These are phyloP conservation scores for Tamandua tetradactyla DNA, from an alignment of 2,797 vertebrate species.

Conservation along the genomic window DNA sequence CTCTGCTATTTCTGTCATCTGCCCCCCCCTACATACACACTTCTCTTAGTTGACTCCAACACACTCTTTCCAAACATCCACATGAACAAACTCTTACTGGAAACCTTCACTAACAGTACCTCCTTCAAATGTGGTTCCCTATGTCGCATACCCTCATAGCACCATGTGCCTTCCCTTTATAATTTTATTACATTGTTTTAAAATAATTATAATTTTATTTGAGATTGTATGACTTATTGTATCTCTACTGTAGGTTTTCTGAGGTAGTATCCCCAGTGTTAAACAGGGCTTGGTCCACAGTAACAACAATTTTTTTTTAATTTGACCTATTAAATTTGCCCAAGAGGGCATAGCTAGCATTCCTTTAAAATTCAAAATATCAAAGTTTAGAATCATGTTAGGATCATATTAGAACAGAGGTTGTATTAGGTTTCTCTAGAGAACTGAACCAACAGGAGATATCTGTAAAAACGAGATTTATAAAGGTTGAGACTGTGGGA, in stretches of 20 bases:
- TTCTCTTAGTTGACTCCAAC: not conserved
- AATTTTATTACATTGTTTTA: not conserved
- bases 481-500: no score
- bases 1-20: not conserved
- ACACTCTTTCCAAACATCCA: not conserved
- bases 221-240: not conserved
- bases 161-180: not conserved
- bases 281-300: not conserved
- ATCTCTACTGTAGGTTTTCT: not conserved
- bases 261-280: not conserved
- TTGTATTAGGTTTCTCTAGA: not conserved
- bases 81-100: not conserved
- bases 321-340: not conserved
- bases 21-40: no score
- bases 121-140: not conserved
- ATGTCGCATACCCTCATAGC: not conserved
- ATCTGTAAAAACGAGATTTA: no score
- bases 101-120: not conserved
- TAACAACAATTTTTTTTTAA: not conserved
- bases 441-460: no score
- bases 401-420: not conserved
- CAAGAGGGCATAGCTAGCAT: not conserved
- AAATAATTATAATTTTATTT: not conserved
- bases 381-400: not conserved
- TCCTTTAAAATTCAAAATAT: not conserved